Base-by-base conservation (phyloP, 2,113 vertebrate genomes). In the Neotragus moschatus region DNA sequence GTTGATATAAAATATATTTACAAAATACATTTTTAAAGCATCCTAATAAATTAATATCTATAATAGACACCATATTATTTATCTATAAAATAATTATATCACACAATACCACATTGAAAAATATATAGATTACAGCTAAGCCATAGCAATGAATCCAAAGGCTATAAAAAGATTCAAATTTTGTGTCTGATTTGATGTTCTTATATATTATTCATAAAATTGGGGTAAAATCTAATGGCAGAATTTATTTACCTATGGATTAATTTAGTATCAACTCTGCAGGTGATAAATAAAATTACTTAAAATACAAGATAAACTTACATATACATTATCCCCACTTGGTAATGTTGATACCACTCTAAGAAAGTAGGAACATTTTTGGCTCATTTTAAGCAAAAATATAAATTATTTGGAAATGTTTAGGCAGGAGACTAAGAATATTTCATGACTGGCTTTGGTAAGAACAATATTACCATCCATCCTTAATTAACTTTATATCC, bases 1-100 rank as follows among this genome's bases (percentile, higher is more conserved):
- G 3, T 47, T 88, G 58, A 89, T 49, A 63, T 91, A 84, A 91
- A 96, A 85, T 70, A 73, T 47, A 84, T 60, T 92, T 88, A 81
- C 13, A 55, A 97, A 75, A 91, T 63, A 25, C 33, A 92, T 82
- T 95, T 96, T 79, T 60, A 96, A 93, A 85, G 16, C 21, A 90
- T 49, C 2, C 17, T 95, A 85, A 58, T 84, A 80, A 55, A 53
- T 89, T 95, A 97, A 55, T 77, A 53, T 45, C 19, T 84, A 70
- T 14, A 89, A 82, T 45, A 53, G 30, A 84, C 12, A 30, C 6
- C 2, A 23, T 75, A 75, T 15, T 49, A 86, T 33, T 84, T 77
- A 92, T 63, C 28, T 77, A 33, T 8, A 75, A 84, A 75, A 88
- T 2, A 58, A 45, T 63, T 1, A 17, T n/a, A 90, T 70, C 70